phyloP scores from a whole-genome alignment of 2,888 invertebrate species.

The Parnassius glacialis region DNA sequence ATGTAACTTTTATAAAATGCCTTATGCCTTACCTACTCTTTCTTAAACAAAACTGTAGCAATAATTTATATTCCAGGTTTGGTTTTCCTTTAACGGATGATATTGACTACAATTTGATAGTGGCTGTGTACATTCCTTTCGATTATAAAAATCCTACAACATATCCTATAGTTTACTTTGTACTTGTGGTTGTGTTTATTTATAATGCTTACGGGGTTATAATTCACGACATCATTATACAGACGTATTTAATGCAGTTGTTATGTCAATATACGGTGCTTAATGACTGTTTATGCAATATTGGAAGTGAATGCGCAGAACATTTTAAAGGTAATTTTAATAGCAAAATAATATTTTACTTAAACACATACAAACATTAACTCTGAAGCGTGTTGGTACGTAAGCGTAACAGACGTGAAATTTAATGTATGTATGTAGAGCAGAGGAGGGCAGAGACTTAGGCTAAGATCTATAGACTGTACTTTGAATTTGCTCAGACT shows the following conservation, averaged over 20 bases:
- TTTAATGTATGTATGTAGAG: too few species aligned
- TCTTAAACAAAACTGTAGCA: too few species aligned
- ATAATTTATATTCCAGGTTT: slow-evolving; percentile 47
- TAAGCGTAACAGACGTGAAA: too few species aligned
- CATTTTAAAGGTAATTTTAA: slow-evolving; percentile 15
- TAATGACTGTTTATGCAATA: slow-evolving; percentile 57
- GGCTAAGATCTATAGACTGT: too few species aligned
- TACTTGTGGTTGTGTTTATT: slow-evolving; percentile 46
- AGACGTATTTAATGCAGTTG: slow-evolving; percentile 57
- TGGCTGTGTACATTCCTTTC: slow-evolving; percentile 51
- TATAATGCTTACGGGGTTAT: slow-evolving; percentile 63
- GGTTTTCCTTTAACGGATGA: slow-evolving; percentile 61
- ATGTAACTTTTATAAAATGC: background rate
- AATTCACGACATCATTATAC: slow-evolving; percentile 60
- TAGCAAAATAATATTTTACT: too few species aligned
- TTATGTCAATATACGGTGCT: slow-evolving; percentile 62
- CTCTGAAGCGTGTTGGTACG: too few species aligned
- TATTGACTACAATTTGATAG: slow-evolving; percentile 60
- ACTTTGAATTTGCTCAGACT: too few species aligned
- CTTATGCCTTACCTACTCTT: background rate
- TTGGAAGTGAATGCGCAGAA: slow-evolving; percentile 46
- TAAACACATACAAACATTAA: too few species aligned
- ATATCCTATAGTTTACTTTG: slow-evolving; percentile 49
- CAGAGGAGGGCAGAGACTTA: too few species aligned
- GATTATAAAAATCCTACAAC: slow-evolving; percentile 40